Base-by-base conservation (phyloP, 2,113 vertebrate species). In the Thunnus maccoyii region DNA sequence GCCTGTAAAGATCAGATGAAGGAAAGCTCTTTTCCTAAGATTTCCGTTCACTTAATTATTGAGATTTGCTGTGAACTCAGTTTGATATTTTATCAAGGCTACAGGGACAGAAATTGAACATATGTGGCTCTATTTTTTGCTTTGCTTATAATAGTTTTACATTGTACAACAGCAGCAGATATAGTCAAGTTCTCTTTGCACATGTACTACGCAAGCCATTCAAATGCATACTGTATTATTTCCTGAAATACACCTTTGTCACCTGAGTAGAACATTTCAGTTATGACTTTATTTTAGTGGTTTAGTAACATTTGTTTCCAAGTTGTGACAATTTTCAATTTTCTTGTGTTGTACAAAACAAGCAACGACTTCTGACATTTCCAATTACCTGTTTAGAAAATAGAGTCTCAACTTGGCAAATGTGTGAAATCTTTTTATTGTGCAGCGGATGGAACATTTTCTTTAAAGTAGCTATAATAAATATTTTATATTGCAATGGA, bases 1-100 rank as follows among this genome's bases (percentile, higher is more conserved):
- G 72, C 44, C 63, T 77, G 73, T 50, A 56, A 62, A 63, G 63
- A 86, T 78, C 69, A 72, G 20, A 44, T 75, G 64, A 68, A 81
- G 73, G 70, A 25, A 73, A 71, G 47, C 14, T 60, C 14, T 51
- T 54, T 50, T 60, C 16, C 20, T 76, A 12, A 2, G 15, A 1
- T 17, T 65, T 46, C 54, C 57, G 14, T 32, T 60, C 41, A 48
- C 6, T 68, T 46, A 17, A n/a, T 20, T 36, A 61, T 18, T 41
- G 15, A 41, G 32, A 62, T 32, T 41, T 13, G 16, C 4, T 68
- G 36, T 48, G 32, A 57, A 48, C 22, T 58, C 8, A 1, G 20
- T 60, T 16, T 60, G 18, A 10, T 58, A 8, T 14, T 30, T 10
- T 47, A 15, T 20, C 3, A 10, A 20, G n/a, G 32, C 10, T 27